These are phyloP conservation scores for Sebastes jordani DNA, from an alignment of 2,797 vertebrate species.

Conservation along the genomic window DNA sequence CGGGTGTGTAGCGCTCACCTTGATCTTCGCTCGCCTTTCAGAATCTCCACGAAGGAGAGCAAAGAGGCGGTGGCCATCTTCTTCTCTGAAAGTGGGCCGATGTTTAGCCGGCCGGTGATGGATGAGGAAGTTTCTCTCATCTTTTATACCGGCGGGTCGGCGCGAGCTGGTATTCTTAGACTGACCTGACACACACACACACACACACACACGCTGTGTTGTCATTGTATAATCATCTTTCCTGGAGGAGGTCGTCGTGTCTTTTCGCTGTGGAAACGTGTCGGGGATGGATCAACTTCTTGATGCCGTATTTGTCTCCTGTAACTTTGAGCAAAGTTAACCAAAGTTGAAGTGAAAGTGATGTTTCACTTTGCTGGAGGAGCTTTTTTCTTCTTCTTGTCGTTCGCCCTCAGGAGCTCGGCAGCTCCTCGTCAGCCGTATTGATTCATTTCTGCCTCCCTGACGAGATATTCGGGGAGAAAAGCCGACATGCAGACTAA, in stretches of 20 bases:
- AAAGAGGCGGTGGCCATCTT: background rate
- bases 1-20: background rate
- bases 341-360: conserved; percentile 42
- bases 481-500: background rate
- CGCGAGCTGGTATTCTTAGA: conserved; percentile 58
- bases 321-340: conserved; percentile 63
- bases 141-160: conserved; percentile 4
- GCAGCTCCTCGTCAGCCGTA: conserved; percentile 16
- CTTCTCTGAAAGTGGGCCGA: conserved; percentile 36
- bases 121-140: conserved; percentile 45
- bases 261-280: conserved; percentile 1
- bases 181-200: conserved; percentile 27
- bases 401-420: conserved; percentile 38
- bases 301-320: conserved; percentile 24
- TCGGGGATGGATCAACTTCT: conserved; percentile 10
- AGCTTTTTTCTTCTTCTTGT: background rate
- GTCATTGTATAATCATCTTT: background rate
- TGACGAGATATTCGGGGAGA: conserved; percentile 20
- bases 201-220: background rate
- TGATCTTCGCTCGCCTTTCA: background rate
- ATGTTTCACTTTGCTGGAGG: conserved; percentile 23
- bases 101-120: conserved; percentile 38
- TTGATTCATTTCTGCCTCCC: conserved; percentile 41
- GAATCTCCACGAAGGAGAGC: background rate
- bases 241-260: conserved; percentile 36